Evolutionary conservation across 2,888 invertebrate genomes (phyloP), one percentile per base, ranked within the genome.

Genomic region (Uropetala carovei): DNA sequence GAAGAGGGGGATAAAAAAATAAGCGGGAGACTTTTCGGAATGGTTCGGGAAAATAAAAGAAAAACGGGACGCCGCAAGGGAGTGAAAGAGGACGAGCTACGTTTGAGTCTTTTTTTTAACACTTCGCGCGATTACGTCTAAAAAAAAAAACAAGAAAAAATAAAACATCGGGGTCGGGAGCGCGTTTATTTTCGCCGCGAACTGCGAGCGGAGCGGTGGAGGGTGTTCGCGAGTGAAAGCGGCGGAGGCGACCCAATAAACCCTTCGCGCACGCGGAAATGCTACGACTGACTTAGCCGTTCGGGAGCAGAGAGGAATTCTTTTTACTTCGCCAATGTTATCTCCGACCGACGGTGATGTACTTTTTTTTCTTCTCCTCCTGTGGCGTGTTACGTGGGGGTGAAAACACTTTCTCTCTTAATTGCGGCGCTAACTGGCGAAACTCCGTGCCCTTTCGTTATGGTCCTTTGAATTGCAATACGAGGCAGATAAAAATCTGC

Each of bases 221-320:
- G 75, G 27, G 27, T 27, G 22, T 75, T 75, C n/a, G 22, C 75
- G 75, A 75, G 75, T 75, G 75, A 75, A 75, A 75, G 75, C 75
- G 75, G 27, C 13, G 43, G 43, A 43, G 75, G 75, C 75, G 75
- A 75, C 75, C 75, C 75, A 75, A 75, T 75, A 75, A 75, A 75
- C 22, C 1, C 27, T 64, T 0, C 22, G 75, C 27, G 75, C 27
- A 75, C 75, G 27, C 75, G 75, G 75, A 75, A 75, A 75, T 27
- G 75, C 27, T 75, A 8, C 75, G 75, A 75, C 27, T 27, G 22
- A 22, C 43, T 43, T 43, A 43, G 43, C 75, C 75, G 22, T 75
- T 75, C 75, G 75, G 75, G 22, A 75, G 75, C 27, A 75, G 13
- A 27, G 27, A 13, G 27, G 75, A 27, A 75, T 75, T 75, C 75